phyloP scores from a whole-genome alignment of 92 coral and sea anemone genomes.

The Galaxea fascicularis region DNA sequence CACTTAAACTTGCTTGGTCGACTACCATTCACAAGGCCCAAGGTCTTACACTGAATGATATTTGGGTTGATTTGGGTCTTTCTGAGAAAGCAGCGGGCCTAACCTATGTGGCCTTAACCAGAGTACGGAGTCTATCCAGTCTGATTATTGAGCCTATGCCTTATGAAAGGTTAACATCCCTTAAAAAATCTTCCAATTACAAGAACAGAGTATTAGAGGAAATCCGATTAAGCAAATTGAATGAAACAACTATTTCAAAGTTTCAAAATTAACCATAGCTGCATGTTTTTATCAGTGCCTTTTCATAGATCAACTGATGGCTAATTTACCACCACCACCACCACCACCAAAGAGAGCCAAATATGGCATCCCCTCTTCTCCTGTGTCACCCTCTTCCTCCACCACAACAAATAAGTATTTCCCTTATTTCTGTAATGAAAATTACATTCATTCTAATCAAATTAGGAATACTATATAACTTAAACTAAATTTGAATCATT shows the following conservation, averaged over 20 bases:
- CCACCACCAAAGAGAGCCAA: slow-evolving; percentile 1
- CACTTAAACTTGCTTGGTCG: slow-evolving; percentile 10
- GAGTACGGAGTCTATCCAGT: background rate
- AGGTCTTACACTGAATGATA: slow-evolving; percentile 12
- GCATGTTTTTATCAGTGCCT: background rate
- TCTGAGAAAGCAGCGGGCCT: slow-evolving; percentile 24
- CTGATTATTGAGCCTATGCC: background rate
- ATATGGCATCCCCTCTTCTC: slow-evolving; percentile 9
- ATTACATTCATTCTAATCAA: background rate
- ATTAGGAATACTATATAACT: slow-evolving; percentile 5
- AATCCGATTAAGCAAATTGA: background rate
- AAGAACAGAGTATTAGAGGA: slow-evolving; percentile 5
- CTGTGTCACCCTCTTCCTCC: slow-evolving; percentile 10
- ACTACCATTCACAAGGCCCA: slow-evolving; percentile 1
- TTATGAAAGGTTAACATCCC: slow-evolving; percentile 7
- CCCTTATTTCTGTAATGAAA: background rate
- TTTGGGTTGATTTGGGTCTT: slow-evolving; percentile 16
- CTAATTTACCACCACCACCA: background rate
- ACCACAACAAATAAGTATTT: background rate
- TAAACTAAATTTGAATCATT: slow-evolving; percentile 5
- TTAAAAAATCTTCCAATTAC: background rate
- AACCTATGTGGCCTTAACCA: slow-evolving; percentile 11
- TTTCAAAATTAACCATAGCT: background rate
- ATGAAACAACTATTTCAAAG: background rate
- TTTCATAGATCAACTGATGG: background rate